Evolutionary conservation across 2,113 vertebrate species (phyloP), one percentile per base, ranked within the genome.

Genomic region (Oreochromis niloticus): DNA sequence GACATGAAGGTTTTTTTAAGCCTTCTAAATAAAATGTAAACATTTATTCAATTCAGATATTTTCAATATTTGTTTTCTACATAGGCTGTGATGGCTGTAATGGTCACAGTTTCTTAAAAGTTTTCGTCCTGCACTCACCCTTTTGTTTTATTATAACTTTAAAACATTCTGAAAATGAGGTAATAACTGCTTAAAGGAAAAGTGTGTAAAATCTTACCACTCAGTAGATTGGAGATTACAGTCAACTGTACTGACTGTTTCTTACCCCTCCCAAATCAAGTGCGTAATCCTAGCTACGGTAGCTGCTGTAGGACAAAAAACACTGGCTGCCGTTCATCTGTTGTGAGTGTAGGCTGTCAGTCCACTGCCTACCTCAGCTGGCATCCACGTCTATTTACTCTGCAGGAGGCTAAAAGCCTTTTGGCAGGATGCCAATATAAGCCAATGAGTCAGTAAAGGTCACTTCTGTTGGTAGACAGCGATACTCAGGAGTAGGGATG

Each of bases 111-210:
- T 68, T 34, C 6, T 68, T 22, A 41, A 68, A 39, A 2, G 10
- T 68, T 22, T 39, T 68, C 0, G 2, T 39, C 22, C 63, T 7
- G 6, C 2, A 68, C 9, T 61, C 30, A 61, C 0, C 0, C 54
- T 7, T 56, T 56, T 59, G 34, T 1, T 34, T 63, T 2, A 36
- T 63, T 63, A 63, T 19, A 34, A 63, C 34, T 34, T 17, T 36
- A 63, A 3, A 63, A 63, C 32, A 7, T 4, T 36, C 9, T 7
- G 59, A 63, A 63, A 63, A 63, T n/a, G 16, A 63, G 32, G 59
- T 0, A 11, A 7, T 63, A 32, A 6, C 34, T 63, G 17, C 59
- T 36, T 11, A 36, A 36, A 63, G 16, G 59, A 36, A 4, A 34
- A 63, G 32, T 36, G 59, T 36, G 16, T 36, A 63, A 36, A 36